Percentiles rank a stretch among this genome's conserved stretches.
Conservation (phyloP, 2,113 vertebrate species). For the human region DNA sequence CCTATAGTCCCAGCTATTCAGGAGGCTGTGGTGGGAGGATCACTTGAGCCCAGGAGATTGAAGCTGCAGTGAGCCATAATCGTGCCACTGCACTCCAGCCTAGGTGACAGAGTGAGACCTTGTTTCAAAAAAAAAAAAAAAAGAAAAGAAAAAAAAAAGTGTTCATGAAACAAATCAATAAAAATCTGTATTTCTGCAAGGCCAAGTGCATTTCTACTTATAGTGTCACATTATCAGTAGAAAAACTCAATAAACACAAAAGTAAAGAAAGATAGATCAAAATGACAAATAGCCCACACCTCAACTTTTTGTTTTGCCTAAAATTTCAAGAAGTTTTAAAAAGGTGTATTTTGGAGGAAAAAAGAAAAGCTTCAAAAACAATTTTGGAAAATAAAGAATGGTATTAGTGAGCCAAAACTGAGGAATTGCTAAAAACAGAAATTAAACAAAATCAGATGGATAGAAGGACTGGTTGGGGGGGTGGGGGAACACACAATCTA, state of each 20-base stretch:
- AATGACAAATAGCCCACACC: neutral
- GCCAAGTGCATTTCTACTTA: neutral
- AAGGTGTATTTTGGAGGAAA: neutral
- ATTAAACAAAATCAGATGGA: constrained; percentile 23
- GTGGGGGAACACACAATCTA: neutral
- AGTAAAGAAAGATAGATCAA: constrained; percentile 12
- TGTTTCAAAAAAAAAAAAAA: neutral
- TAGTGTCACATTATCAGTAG: too few species aligned
- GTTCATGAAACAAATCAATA: neutral
- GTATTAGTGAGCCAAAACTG: neutral
- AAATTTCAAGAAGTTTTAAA: neutral
- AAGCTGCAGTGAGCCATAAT: too few species aligned
- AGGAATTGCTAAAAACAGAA: constrained; percentile 52
- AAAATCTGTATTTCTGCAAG: neutral
- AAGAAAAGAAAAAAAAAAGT: neutral
- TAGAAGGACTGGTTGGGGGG: neutral
- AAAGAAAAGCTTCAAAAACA: constrained; percentile 18
- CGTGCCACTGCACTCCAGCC: too few species aligned
- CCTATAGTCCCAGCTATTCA: too few species aligned
- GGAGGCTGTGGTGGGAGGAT: too few species aligned
- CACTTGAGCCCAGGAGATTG: too few species aligned
- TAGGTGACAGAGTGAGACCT: too few species aligned
- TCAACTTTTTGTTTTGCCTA: constrained; percentile 23
- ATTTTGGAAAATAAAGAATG: neutral
- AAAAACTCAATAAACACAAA: neutral